Base-by-base conservation (phyloP, 2,888 invertebrate genomes). In the Drosophila kanekoi region DNA sequence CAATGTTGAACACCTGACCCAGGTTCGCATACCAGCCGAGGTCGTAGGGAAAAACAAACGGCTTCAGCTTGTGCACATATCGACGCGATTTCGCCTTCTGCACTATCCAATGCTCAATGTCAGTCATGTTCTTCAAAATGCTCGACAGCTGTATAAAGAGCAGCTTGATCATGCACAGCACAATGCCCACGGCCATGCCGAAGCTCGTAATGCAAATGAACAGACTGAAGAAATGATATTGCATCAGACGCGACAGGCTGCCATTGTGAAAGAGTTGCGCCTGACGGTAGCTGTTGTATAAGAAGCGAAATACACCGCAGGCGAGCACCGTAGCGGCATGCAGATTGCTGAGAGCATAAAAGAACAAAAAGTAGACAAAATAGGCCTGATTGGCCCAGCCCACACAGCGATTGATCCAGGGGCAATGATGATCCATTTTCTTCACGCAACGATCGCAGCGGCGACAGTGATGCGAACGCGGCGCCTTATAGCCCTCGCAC, bases 381-480 rank as follows among this genome's bases (percentile, higher is more conserved):
- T 96, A 96, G 4, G 95, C 95, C 86, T 99, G 99, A 93, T 99
- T 99, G 11, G 94, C 93, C 93, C 98, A 98, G 0, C 99, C 99
- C 60, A 98, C 98, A 89, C 99, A 99, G 92, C 96, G 90, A 73
- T 99, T 99, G 88, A 99, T 98, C 99, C 99, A 99, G 0, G 99
- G 98, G 92, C 99, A 99, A 91, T 99, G 97, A 92, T 99, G 99
- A 92, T 99, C 99, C 98, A 99, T 94, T 94, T 99, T 99, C 93
- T 97, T 94, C 0, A 98, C 96, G 93, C 99, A 99, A 60, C 96
- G 94, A 56, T 95, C 95, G 93, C 98, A 99, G 94, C 97, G 98
- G 84, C 97, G 94, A 92, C 99, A 99, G 92, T 99, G 99, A 93
- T 99, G 99, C 64, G 98, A 95, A 87, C 99, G 94, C 0, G 98